These are phyloP conservation scores for Leucozona laternaria DNA, from an alignment of 2,888 invertebrate genomes.

Conservation along the genomic window DNA sequence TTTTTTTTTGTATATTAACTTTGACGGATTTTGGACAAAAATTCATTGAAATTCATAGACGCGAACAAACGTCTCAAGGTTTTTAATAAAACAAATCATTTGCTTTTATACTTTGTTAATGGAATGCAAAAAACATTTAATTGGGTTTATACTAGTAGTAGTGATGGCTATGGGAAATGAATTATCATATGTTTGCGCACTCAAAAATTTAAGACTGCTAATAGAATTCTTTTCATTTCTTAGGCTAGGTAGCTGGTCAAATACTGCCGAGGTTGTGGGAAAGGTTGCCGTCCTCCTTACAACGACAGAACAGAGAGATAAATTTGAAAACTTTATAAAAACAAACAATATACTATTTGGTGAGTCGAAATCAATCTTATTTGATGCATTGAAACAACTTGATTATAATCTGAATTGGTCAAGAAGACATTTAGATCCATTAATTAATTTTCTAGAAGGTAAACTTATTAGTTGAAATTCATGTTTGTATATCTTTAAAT, in stretches of 20 bases:
- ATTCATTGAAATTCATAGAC: no score
- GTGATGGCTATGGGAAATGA: background rate
- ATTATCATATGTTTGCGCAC: background rate
- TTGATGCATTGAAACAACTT: conserved; percentile 77
- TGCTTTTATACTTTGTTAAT: no score
- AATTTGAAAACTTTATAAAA: conserved; percentile 75
- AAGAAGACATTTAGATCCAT: conserved; percentile 72
- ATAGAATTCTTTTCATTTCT: background rate
- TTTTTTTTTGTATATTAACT: no score
- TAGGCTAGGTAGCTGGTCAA: conserved; percentile 79
- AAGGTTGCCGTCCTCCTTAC: conserved; percentile 78
- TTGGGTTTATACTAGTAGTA: no score
- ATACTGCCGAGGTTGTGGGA: conserved; percentile 77
- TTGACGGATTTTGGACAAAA: no score
- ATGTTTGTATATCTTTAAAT: background rate
- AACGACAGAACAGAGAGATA: conserved; percentile 76
- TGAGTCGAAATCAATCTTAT: conserved; percentile 65
- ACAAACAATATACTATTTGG: conserved; percentile 77
- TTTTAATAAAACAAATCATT: no score
- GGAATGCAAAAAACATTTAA: no score
- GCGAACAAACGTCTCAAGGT: no score
- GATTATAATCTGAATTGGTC: conserved; percentile 80
- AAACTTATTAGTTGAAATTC: background rate
- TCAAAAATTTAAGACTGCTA: background rate
- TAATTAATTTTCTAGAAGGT: conserved; percentile 71